Conservation (phyloP, 2,888 invertebrate species). For the Lymantria monacha region DNA sequence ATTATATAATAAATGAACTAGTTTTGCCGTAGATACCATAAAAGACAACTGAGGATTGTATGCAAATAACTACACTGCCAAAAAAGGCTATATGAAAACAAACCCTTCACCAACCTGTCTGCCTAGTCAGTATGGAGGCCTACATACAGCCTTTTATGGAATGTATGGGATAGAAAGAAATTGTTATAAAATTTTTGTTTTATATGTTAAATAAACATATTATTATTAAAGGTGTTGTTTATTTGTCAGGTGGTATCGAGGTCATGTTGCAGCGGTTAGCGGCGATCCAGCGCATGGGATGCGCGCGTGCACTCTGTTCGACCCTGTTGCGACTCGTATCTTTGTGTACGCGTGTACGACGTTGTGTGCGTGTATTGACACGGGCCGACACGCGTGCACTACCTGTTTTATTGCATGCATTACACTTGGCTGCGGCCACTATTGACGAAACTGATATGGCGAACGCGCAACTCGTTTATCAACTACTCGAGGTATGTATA, state of each 20-base stretch:
- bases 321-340: slow-evolving; percentile 95
- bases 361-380: slow-evolving; percentile 94
- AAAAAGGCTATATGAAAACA: too few relatives aligned
- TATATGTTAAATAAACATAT: too few relatives aligned
- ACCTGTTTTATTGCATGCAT: slow-evolving; percentile 90
- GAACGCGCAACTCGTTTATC: slow-evolving; percentile 92
- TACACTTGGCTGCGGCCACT: slow-evolving; percentile 85
- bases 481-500: slow-evolving; percentile 87
- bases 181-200: too few relatives aligned
- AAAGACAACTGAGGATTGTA: too few relatives aligned
- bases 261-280: slow-evolving; percentile 93
- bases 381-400: slow-evolving; percentile 92
- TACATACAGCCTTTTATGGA: too few relatives aligned
- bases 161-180: too few relatives aligned
- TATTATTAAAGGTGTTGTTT: too few relatives aligned
- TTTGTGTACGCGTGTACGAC: slow-evolving; percentile 94
- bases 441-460: slow-evolving; percentile 84
- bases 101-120: too few relatives aligned
- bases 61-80: too few relatives aligned
- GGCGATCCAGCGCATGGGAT: slow-evolving; percentile 92
- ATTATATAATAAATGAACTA: too few relatives aligned
- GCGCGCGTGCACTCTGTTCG: slow-evolving; percentile 92
- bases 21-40: too few relatives aligned
- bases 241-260: slow-evolving; percentile 79
- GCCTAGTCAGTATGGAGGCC: too few relatives aligned